A percentile compares a stretch with the other conserved stretches of the same genome.
Conservation (phyloP, 2,888 invertebrate species). For the Pachymerium ferrugineum region DNA sequence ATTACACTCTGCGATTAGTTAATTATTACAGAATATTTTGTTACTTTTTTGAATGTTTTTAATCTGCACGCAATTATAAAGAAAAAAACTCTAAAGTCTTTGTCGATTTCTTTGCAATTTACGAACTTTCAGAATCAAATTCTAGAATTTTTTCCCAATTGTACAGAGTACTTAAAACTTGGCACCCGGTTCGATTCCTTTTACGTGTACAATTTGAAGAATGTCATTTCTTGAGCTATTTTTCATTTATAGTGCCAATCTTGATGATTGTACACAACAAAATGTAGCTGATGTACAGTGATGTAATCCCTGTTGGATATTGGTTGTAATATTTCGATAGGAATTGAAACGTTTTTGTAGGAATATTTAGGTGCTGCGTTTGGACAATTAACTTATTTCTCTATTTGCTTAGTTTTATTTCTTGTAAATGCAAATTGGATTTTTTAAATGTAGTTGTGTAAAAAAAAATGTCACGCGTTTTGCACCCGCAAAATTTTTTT, state of each 20-base stretch:
- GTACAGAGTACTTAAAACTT: background rate
- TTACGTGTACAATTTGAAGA: too few species aligned
- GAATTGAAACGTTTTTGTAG: too few species aligned
- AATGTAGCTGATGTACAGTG: background rate
- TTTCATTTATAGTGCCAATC: background rate
- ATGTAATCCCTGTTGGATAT: background rate
- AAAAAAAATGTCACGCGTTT: too few species aligned
- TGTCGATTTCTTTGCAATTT: too few species aligned
- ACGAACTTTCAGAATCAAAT: too few species aligned
- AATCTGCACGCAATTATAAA: background rate
- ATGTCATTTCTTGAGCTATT: too few species aligned
- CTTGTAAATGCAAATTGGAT: too few species aligned
- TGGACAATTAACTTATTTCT: background rate
- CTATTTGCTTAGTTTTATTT: too few species aligned
- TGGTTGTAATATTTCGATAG: too few species aligned
- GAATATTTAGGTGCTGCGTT: background rate
- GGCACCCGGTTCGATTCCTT: background rate
- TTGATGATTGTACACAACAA: background rate
- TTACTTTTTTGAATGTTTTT: background rate
- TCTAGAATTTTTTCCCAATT: too few species aligned
- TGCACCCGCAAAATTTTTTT: too few species aligned
- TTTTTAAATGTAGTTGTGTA: too few species aligned
- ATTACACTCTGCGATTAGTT: background rate
- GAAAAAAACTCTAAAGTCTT: background rate
- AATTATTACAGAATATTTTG: background rate